phyloP scores from a whole-genome alignment of 2,888 invertebrate genomes.

The Arge pagana region DNA sequence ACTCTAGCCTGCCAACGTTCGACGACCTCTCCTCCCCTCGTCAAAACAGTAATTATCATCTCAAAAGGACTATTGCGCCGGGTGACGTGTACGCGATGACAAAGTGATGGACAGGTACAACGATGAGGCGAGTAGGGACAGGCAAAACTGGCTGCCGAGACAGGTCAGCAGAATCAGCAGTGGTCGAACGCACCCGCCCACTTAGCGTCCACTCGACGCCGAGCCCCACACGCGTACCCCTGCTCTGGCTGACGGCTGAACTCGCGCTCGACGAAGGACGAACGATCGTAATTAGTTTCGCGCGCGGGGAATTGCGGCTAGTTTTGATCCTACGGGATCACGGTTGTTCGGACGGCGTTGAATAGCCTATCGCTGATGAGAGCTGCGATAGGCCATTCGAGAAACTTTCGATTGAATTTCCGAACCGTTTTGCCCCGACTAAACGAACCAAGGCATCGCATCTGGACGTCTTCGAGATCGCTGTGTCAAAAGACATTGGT shows the following conservation, averaged over 20 bases:
- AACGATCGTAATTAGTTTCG: slow-evolving; percentile 15
- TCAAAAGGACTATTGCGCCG: slow-evolving; percentile 45
- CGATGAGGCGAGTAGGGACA: slow-evolving; percentile 34
- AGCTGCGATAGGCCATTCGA: too few relatives aligned
- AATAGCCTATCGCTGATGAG: too few relatives aligned
- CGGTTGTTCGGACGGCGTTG: too few relatives aligned
- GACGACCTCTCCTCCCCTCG: background rate
- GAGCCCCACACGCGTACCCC: slow-evolving; percentile 5
- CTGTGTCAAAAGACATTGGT: too few relatives aligned
- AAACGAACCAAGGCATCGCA: too few relatives aligned
- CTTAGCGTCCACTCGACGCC: slow-evolving; percentile 9
- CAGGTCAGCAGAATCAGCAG: slow-evolving; percentile 3
- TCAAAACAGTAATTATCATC: slow-evolving; percentile 37
- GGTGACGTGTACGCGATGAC: slow-evolving; percentile 45
- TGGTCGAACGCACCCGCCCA: slow-evolving; percentile 1
- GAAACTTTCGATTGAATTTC: too few relatives aligned
- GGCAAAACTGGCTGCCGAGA: slow-evolving; percentile 6
- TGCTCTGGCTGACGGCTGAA: too few relatives aligned
- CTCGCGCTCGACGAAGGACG: background rate
- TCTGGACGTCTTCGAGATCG: too few relatives aligned
- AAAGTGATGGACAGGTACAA: slow-evolving; percentile 46
- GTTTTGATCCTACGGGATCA: slow-evolving; percentile 6
- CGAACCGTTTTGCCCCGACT: too few relatives aligned
- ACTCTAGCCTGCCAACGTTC: too few relatives aligned
- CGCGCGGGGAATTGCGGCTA: background rate